Percentiles rank a stretch among this genome's conserved stretches.
Evolutionary conservation across 2,113 vertebrate species (phyloP).

Genomic region (Rattus norvegicus): DNA sequence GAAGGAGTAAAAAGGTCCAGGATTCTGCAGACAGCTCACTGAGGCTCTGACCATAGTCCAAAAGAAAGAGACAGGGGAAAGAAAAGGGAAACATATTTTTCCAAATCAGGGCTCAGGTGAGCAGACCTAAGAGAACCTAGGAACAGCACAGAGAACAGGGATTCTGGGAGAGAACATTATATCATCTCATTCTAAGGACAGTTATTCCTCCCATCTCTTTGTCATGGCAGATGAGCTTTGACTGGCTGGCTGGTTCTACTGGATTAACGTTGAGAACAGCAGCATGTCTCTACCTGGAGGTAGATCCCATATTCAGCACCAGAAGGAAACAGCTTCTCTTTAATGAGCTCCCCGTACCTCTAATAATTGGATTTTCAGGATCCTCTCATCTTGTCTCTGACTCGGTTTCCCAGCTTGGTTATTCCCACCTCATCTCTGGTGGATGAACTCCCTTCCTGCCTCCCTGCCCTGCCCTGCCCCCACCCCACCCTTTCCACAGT

Average conservation of each 20-base stretch:
- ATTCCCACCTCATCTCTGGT: rapidly evolving
- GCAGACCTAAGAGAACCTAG: background rate
- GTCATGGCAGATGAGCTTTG: no score
- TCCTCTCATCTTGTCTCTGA: background rate
- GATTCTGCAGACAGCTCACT: background rate
- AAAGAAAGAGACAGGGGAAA: background rate
- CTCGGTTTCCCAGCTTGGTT: background rate
- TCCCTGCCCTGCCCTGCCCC: background rate
- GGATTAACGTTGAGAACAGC: background rate
- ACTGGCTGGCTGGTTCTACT: background rate
- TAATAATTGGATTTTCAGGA: background rate
- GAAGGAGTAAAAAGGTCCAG: background rate
- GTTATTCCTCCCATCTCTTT: background rate
- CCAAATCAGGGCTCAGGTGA: background rate
- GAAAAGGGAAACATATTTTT: background rate
- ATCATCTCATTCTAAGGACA: background rate
- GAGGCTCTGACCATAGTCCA: background rate
- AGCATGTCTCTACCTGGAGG: no score
- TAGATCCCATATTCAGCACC: background rate
- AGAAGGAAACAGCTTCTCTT: background rate
- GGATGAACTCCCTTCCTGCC: no score
- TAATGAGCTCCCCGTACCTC: background rate
- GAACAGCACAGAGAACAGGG: background rate
- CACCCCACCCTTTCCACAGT: no score
- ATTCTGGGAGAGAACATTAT: background rate